Percentiles rank a stretch among this genome's conserved stretches.
phyloP scores from a whole-genome alignment of 2,113 vertebrate species.

The Albula glossodonta region DNA sequence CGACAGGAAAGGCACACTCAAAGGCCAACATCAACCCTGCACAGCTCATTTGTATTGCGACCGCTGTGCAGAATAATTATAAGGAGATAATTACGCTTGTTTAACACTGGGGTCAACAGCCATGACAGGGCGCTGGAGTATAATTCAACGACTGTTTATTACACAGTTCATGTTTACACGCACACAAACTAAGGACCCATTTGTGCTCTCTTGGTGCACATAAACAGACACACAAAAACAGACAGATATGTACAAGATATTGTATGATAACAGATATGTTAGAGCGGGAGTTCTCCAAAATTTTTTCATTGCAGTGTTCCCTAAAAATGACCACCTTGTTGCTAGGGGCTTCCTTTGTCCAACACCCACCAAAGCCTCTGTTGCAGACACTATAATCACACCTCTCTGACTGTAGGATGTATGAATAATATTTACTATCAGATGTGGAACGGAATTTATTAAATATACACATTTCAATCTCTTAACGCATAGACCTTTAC shows the following conservation, averaged over 20 bases:
- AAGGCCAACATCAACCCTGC: neutral
- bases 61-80: slow-evolving; percentile 7
- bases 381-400: no score
- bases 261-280: neutral
- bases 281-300: neutral
- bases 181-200: neutral
- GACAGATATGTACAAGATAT: neutral
- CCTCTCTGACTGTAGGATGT: no score
- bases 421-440: no score
- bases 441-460: no score
- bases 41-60: slow-evolving; percentile 6
- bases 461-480: no score
- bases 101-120: slow-evolving; percentile 19
- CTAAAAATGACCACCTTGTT: no score
- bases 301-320: neutral
- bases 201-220: neutral
- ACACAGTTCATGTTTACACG: neutral
- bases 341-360: no score
- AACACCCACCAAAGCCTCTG: no score
- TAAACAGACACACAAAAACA: neutral
- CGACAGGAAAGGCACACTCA: neutral
- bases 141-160: neutral
- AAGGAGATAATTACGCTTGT: slow-evolving; percentile 2
- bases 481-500: no score
- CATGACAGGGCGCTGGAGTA: neutral